Base-by-base conservation (phyloP, 2,797 vertebrate genomes). In the Sebastes hubbsi region DNA sequence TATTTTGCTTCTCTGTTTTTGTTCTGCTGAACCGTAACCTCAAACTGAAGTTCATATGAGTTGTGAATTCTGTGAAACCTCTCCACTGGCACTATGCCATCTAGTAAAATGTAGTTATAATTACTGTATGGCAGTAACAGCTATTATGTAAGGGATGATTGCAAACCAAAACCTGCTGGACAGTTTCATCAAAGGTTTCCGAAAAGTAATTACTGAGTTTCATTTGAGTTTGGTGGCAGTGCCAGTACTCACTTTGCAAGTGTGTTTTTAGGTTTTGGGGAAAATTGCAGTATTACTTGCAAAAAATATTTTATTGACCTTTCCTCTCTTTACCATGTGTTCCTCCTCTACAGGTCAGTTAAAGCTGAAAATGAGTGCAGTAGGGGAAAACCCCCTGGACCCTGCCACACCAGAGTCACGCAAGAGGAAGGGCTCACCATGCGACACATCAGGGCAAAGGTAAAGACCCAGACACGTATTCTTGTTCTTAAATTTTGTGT, bases 351-450 rank as follows among this genome's bases (percentile, higher is more conserved):
- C 83, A 98, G 97, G 95, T 96, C 95, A 96, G 94, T 96, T 92
- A 80, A 95, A 96, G 94, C 93, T 96, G 95, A 97, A 95, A 92
- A 99, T 99, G 98, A 99, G 98, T 94, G 96, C 97, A 91, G 96
- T 97, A 34, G 97, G 97, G 95, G 97, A 99, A 93, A 96, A 95
- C 90, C 96, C 96, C 81, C 95, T 96, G 16, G 98, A 99, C 93
- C 96, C 97, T 78, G 93, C 95, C 85, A 95, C 96, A 89, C 92
- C 95, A 34, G 97, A 99, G 92, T 96, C 97, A 67, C 97, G 97
- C 83, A 99, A 99, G 94, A 97, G 98, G 91, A 99, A 97, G 92
- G 96, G 97, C 86, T 97, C 97, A 0, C 97, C 97, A 84, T 98
- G 97, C 75, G 97, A 99, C 91, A 97, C 97, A 3, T 95, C 97